These are phyloP conservation scores for Agrochola lota DNA, from an alignment of 2,888 invertebrate genomes.

Conservation along the genomic window DNA sequence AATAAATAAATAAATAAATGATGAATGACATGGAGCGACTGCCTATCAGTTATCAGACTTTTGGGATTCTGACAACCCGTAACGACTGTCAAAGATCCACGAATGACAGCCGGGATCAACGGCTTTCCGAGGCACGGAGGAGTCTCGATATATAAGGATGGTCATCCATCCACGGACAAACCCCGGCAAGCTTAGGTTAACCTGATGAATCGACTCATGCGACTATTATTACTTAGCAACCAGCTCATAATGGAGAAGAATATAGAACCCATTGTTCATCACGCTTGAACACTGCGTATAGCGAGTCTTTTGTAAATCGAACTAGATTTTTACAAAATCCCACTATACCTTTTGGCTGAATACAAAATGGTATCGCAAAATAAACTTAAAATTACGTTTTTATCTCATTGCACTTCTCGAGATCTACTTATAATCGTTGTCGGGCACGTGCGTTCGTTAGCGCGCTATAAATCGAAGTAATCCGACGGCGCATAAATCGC, in stretches of 20 bases:
- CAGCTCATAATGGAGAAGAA: neutral
- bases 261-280: neutral
- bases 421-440: constrained; percentile 44
- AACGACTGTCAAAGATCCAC: no score
- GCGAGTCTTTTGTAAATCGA: neutral
- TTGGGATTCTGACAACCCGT: no score
- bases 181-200: no score
- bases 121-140: no score
- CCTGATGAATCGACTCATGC: no score
- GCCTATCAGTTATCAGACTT: no score
- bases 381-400: constrained; percentile 1
- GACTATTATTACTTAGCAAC: no score
- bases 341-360: neutral
- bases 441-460: constrained; percentile 69
- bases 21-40: no score
- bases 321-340: neutral
- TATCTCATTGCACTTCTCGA: constrained; percentile 25
- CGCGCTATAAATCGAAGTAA: constrained; percentile 72
- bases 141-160: no score
- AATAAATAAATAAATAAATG: no score
- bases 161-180: no score
- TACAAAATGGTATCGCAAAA: neutral
- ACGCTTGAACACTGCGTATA: neutral
- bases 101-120: no score
- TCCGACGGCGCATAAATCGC: constrained; percentile 71